Base-by-base conservation (phyloP, 2,888 invertebrate species). In the Drosophila vallismaia region DNA sequence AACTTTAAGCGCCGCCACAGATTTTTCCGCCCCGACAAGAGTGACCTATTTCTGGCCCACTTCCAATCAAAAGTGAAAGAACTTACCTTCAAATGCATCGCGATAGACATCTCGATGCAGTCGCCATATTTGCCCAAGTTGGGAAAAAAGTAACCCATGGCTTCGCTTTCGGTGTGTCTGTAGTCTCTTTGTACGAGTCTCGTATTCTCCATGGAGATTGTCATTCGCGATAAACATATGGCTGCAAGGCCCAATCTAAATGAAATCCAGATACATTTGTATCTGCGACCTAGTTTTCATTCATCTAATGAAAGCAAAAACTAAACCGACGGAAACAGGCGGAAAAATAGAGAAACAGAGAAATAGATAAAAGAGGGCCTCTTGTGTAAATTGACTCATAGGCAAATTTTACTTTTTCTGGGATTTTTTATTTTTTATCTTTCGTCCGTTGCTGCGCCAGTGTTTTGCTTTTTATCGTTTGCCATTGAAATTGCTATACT, bases 231-330 rank as follows among this genome's bases (percentile, higher is more conserved):
- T 84, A 84, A 79, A 74, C 48, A 10, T 7, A n/a, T 33, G 26
- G 66, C 85, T 68, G 76, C 53, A 38, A 64, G 71, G 77, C 77
- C 52, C 77, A 79, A 72, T 67, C 74, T 58, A 74, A 83, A 86
- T 86, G 74, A 77, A 84, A 84, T 84, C 88, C 74, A 84, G 88
- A 88, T 84, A 88, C 84, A 77, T 84, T 86, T 84, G 88, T 88
- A 42, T 36, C 58, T 58, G 57, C 86, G 84, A 84, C 84, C 88
- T 77, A 88, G 68, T 86, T 83, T 44, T 49, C 62, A 67, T 88
- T 84, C 58, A 59, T 45, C 54, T 52, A 84, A 77, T 75, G 81
- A 87, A 82, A 85, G 82, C 79, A 87, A 87, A 76, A 82, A 87
- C 86, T 74, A 69, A 44, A 66, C 33, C 33, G 33, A 9, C 33